Conservation (phyloP, 2,113 vertebrate species). For the Hippocampus comes region DNA sequence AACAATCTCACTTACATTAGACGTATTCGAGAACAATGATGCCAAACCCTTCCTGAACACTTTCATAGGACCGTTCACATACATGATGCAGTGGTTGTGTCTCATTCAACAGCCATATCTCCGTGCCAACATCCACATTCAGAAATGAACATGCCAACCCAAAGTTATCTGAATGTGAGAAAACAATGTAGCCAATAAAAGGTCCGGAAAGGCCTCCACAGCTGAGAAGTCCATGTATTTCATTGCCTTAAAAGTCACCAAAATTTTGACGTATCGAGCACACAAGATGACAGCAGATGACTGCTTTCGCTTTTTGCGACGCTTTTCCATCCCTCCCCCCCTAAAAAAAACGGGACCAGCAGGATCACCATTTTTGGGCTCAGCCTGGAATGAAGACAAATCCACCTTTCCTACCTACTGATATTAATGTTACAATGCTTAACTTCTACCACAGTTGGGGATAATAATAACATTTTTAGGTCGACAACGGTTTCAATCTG, state of each 20-base stretch:
- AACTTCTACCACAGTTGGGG: neutral
- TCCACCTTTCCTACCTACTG: neutral
- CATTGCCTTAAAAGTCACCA: slow-evolving; percentile 12
- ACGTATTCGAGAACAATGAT: slow-evolving; percentile 59
- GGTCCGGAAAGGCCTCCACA: slow-evolving; percentile 42
- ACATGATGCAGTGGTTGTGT: slow-evolving; percentile 65
- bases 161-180: slow-evolving; percentile 40
- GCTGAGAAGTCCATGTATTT: slow-evolving; percentile 47
- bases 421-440: neutral
- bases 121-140: slow-evolving; percentile 61
- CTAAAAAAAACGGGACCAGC: neutral
- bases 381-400: neutral
- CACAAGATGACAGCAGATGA: neutral
- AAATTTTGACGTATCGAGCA: neutral
- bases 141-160: slow-evolving; percentile 59
- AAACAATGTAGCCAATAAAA: slow-evolving; percentile 45
- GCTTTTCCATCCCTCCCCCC: neutral
- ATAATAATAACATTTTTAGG: neutral
- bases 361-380: neutral
- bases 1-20: slow-evolving; percentile 39
- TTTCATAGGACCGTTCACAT: slow-evolving; percentile 66
- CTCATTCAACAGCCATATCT: slow-evolving; percentile 51
- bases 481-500: neutral
- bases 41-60: slow-evolving; percentile 62
- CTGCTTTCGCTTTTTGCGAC: too few relatives aligned